Evolutionary conservation across 2,888 invertebrate species (phyloP).

Genomic region (Thyatira batis): DNA sequence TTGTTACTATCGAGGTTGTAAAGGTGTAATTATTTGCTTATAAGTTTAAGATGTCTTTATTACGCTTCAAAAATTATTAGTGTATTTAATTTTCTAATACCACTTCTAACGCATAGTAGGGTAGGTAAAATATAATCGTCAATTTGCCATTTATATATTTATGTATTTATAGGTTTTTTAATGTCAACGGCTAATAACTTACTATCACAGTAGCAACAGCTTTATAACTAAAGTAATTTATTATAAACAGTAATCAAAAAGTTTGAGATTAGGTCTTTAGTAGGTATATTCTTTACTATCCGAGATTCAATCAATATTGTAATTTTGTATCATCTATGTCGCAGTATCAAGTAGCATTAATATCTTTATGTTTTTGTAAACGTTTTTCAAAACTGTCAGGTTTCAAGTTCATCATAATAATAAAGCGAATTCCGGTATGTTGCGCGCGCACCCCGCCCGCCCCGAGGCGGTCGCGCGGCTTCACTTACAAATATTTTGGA

Average conservation of each 20-base stretch:
- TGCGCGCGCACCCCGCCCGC: slow-evolving; percentile 37
- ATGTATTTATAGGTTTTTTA: no score
- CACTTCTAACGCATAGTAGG: no score
- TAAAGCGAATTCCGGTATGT: slow-evolving; percentile 41
- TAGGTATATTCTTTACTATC: no score
- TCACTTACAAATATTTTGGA: slow-evolving; percentile 80
- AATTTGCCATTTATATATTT: no score
- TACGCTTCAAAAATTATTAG: slow-evolving; percentile 25
- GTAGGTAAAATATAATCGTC: no score
- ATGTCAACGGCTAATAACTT: no score
- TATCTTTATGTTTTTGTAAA: neutral
- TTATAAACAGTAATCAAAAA: no score
- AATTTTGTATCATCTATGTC: slow-evolving; percentile 2
- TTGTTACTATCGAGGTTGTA: slow-evolving; percentile 15
- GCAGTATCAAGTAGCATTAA: slow-evolving; percentile 1
- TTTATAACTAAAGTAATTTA: no score
- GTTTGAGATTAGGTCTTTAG: no score
- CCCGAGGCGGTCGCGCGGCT: slow-evolving; percentile 57
- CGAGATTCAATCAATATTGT: no score
- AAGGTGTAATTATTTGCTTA: slow-evolving; percentile 42
- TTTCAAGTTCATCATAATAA: slow-evolving; percentile 39
- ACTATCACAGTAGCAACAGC: no score
- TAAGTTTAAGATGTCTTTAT: slow-evolving; percentile 36
- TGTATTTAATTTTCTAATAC: no score
- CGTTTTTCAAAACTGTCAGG: slow-evolving; percentile 23